These are phyloP conservation scores for Trissolcus japonicus DNA, from an alignment of 2,888 invertebrate species.

Conservation along the genomic window DNA sequence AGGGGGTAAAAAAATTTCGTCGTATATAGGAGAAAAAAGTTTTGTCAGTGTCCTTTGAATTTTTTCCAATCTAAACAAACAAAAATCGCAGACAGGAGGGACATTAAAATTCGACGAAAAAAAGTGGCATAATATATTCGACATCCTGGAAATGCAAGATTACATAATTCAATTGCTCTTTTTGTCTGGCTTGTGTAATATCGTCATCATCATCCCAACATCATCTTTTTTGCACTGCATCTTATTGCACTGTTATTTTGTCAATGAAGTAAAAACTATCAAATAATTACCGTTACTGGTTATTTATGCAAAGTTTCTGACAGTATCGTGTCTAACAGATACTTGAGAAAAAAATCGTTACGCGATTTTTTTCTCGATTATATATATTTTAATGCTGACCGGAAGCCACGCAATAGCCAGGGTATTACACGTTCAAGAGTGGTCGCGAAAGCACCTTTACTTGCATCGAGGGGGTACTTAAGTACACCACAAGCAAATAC, in stretches of 20 bases:
- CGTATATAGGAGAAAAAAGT: too few species aligned
- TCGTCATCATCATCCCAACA: slow-evolving; percentile 1
- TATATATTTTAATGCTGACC: slow-evolving; percentile 58
- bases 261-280: slow-evolving; percentile 1
- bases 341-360: too few species aligned
- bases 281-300: slow-evolving; percentile 17
- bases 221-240: slow-evolving; percentile 4
- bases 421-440: slow-evolving; percentile 49
- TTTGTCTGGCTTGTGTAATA: too few species aligned
- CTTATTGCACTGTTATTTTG: slow-evolving; percentile 7
- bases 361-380: too few species aligned
- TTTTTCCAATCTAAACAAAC: too few species aligned
- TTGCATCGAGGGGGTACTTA: slow-evolving; percentile 43
- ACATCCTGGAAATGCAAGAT: too few species aligned
- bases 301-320: slow-evolving; percentile 13
- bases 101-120: too few species aligned
- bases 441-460: slow-evolving; percentile 58
- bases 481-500: slow-evolving; percentile 53
- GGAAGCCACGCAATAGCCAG: slow-evolving; percentile 53
- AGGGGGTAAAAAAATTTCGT: too few species aligned
- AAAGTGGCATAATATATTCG: too few species aligned
- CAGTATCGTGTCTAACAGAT: slow-evolving; percentile 20
- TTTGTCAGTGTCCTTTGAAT: too few species aligned
- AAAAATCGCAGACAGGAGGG: too few species aligned
- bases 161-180: too few species aligned